phyloP scores from a whole-genome alignment of 2,797 vertebrate genomes.

The Sorex maritimensis region DNA sequence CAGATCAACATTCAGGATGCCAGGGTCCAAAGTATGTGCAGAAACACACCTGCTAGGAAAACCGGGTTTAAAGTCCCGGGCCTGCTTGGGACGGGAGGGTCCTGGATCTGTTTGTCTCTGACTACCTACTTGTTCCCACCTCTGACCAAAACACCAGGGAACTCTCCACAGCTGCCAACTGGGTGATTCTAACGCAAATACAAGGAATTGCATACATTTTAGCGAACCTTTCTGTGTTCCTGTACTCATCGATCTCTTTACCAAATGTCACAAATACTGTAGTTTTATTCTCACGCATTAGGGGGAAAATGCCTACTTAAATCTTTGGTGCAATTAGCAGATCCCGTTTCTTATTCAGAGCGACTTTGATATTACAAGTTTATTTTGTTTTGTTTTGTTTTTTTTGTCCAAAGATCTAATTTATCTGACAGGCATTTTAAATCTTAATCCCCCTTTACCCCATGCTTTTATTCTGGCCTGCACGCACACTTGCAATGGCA shows the following conservation, averaged over 20 bases:
- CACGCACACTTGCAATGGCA: not conserved
- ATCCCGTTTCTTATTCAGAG: constrained; percentile 34
- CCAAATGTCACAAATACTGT: not conserved
- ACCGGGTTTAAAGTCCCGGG: not conserved
- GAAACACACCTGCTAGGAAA: constrained; percentile 44
- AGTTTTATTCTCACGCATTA: not conserved
- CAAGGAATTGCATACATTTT: not conserved
- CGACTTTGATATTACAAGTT: constrained; percentile 57
- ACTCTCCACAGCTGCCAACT: constrained; percentile 33
- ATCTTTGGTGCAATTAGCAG: constrained; percentile 20
- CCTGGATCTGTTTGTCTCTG: constrained; percentile 45
- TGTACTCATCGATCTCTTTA: constrained; percentile 46
- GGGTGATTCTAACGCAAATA: constrained; percentile 49
- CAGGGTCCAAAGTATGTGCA: constrained; percentile 24
- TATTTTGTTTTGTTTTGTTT: not conserved
- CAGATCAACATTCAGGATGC: constrained; percentile 14
- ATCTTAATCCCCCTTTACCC: not conserved
- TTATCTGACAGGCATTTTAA: constrained; percentile 49
- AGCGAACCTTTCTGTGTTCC: constrained; percentile 63
- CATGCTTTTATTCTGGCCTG: not conserved
- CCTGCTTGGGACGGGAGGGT: not conserved
- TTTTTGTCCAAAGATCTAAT: constrained; percentile 12
- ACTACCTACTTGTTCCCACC: not conserved
- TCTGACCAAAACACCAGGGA: constrained; percentile 48
- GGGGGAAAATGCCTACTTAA: not conserved